Percentiles rank a stretch among this genome's conserved stretches.
phyloP scores from a whole-genome alignment of 2,888 invertebrate species.

The Zygaena filipendulae region DNA sequence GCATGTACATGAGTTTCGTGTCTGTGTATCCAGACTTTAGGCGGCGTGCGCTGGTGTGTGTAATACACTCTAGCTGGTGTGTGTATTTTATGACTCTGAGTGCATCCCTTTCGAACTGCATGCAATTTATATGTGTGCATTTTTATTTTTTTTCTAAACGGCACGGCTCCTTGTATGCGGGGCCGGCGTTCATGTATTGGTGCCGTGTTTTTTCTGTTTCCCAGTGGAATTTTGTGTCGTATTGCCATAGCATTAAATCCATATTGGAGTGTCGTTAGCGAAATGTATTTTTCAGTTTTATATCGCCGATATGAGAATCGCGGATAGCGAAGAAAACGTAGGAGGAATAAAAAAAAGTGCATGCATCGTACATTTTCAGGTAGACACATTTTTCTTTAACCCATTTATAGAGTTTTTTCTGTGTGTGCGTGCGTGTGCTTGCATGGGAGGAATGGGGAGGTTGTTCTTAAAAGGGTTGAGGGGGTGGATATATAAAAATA shows the following conservation, averaged over 20 bases:
- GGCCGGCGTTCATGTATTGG: conserved; percentile 40
- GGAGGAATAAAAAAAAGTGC: conserved; percentile 57
- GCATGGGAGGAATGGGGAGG: conserved; percentile 36
- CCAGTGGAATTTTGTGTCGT: no score
- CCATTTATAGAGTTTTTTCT: conserved; percentile 54
- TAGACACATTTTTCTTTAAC: conserved; percentile 70
- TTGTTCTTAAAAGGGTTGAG: conserved; percentile 34
- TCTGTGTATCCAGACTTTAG: conserved; percentile 38
- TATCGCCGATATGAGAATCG: conserved; percentile 69
- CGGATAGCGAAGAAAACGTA: conserved; percentile 67
- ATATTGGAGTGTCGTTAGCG: no score
- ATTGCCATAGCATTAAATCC: no score
- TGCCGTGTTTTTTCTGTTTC: conserved; percentile 54
- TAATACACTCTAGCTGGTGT: conserved; percentile 24
- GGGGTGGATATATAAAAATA: conserved; percentile 64
- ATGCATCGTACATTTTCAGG: conserved; percentile 67
- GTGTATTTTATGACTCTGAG: conserved; percentile 66
- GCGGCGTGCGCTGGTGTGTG: conserved; percentile 22
- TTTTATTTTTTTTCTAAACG: conserved; percentile 65
- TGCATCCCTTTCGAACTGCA: conserved; percentile 69
- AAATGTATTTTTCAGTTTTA: conserved; percentile 69
- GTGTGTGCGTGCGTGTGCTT: conserved; percentile 40
- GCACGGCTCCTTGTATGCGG: conserved; percentile 40
- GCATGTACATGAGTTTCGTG: conserved; percentile 27
- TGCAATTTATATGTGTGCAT: conserved; percentile 64